phyloP scores from a whole-genome alignment of 2,797 vertebrate genomes.

The Centroberyx gerrardi region DNA sequence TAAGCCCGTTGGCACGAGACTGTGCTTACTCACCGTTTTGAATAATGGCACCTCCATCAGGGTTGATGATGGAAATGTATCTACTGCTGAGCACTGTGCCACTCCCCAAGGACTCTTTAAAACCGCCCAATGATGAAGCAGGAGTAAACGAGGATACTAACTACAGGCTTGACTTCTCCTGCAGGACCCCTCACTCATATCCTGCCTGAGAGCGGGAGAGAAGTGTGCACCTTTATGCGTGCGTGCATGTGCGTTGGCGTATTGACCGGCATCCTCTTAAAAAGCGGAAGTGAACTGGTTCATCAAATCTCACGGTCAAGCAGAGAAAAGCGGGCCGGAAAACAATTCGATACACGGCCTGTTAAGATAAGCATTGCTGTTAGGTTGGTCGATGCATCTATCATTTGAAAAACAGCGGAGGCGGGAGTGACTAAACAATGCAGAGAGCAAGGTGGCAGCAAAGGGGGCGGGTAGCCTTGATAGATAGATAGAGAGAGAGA shows the following conservation, averaged over 20 bases:
- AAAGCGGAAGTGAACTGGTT: conserved; percentile 24
- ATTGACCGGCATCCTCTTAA: conserved; percentile 10
- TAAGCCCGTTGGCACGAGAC: conserved; percentile 6
- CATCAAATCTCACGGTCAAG: conserved; percentile 30
- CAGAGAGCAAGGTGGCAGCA: conserved; percentile 36
- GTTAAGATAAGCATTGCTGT: conserved; percentile 19
- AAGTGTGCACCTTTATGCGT: conserved; percentile 1
- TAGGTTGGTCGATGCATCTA: conserved; percentile 47
- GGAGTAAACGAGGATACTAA: conserved; percentile 39
- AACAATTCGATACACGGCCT: conserved; percentile 35
- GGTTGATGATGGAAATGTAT: conserved; percentile 51
- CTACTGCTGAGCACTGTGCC: conserved; percentile 13
- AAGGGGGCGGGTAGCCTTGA: conserved; percentile 36
- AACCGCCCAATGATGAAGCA: conserved; percentile 42
- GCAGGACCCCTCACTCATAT: conserved; percentile 25
- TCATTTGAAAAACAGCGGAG: conserved; percentile 45
- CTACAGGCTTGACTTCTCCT: conserved; percentile 20
- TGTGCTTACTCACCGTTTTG: conserved; percentile 55
- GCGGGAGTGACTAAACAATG: conserved; percentile 47
- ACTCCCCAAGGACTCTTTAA: conserved; percentile 43
- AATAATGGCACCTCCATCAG: conserved; percentile 56
- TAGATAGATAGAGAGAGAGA: conserved; percentile 14
- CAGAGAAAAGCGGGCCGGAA: conserved; percentile 6
- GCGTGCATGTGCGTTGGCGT: background rate
- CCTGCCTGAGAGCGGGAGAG: background rate